Conservation (phyloP, 2,113 vertebrate species). For the Opisthocomus hoazin region DNA sequence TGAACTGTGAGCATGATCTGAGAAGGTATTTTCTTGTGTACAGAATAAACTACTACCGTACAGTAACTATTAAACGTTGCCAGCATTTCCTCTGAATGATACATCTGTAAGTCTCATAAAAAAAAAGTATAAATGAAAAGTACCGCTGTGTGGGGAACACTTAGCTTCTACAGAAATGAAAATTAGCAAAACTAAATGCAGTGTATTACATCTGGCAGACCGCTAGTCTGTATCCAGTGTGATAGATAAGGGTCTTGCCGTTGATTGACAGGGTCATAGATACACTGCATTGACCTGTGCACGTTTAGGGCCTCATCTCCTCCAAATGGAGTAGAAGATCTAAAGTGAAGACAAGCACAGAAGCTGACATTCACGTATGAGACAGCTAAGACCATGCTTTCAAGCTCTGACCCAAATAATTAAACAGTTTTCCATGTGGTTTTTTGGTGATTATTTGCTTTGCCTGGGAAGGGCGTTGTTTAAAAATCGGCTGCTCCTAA, state of each 20-base stretch:
- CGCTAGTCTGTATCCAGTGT: neutral
- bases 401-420: neutral
- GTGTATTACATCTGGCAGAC: neutral
- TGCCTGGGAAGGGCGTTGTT: neutral
- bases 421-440: neutral
- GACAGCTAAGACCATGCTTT: neutral
- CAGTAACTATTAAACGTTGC: neutral
- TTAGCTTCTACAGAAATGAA: neutral
- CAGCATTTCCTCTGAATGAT: neutral
- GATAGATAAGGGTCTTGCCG: neutral
- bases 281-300: fast-evolving
- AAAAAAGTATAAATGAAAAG: neutral
- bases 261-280: neutral
- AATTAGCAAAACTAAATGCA: neutral
- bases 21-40: neutral
- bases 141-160: neutral
- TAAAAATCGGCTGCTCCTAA: neutral
- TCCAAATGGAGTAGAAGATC: neutral
- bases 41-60: neutral
- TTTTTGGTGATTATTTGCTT: neutral
- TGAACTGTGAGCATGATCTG: neutral
- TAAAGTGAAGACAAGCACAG: neutral
- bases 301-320: neutral
- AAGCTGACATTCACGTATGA: neutral
- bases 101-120: neutral